phyloP scores from a whole-genome alignment of 2,888 invertebrate genomes.

The Brachypalpus laphriformis region DNA sequence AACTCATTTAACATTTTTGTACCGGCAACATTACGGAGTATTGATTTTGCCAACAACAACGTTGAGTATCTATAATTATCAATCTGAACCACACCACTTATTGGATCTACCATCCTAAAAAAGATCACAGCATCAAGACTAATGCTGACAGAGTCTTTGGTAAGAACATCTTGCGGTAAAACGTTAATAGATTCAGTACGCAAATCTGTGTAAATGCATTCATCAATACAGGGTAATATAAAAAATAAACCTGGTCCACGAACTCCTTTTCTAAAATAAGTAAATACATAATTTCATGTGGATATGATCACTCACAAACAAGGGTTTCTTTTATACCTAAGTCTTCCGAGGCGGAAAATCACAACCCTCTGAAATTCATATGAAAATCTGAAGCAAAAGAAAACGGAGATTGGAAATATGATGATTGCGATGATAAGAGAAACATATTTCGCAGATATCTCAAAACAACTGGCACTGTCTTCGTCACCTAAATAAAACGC shows the following conservation, averaged over 20 bases:
- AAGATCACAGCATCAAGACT: conserved; percentile 95
- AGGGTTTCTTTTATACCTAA: conserved; percentile 81
- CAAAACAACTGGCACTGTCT: conserved; percentile 81
- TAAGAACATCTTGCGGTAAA: conserved; percentile 87
- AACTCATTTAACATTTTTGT: conserved; percentile 95
- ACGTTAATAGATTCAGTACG: conserved; percentile 85
- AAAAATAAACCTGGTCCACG: conserved; percentile 84
- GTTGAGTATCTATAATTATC: conserved; percentile 86
- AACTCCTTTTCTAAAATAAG: conserved; percentile 13
- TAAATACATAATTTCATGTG: background rate
- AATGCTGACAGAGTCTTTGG: conserved; percentile 95
- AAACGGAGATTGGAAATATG: conserved; percentile 90
- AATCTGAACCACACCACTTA: conserved; percentile 88
- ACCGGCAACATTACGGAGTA: conserved; percentile 93
- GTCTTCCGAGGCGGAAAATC: conserved; percentile 91
- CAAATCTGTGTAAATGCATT: conserved; percentile 85
- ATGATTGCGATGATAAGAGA: conserved; percentile 88
- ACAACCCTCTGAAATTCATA: conserved; percentile 92
- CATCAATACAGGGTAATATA: conserved; percentile 85
- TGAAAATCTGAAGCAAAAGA: conserved; percentile 91
- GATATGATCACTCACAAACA: background rate
- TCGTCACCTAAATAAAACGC: background rate
- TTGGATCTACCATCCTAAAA: conserved; percentile 89
- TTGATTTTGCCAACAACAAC: conserved; percentile 91
- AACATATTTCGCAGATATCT: conserved; percentile 87